phyloP scores from a whole-genome alignment of 2,113 vertebrate species.

The Menidia beryllina region DNA sequence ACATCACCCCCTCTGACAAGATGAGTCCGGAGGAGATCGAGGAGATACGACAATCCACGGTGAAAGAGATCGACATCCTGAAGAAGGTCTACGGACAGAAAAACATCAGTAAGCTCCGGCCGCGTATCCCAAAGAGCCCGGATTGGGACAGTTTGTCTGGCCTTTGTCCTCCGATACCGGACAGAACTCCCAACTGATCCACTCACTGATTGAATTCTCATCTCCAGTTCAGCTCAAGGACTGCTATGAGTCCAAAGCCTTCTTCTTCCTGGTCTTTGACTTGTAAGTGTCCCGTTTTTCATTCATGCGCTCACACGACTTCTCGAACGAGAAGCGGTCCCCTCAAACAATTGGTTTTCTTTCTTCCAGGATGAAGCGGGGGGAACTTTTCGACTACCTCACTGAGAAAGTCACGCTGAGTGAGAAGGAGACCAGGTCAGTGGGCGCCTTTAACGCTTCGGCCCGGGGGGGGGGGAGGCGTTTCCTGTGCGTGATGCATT shows the following conservation, averaged over 20 bases:
- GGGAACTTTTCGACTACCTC: slow-evolving; percentile 98
- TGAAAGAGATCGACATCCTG: slow-evolving; percentile 95
- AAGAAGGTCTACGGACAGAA: slow-evolving; percentile 90
- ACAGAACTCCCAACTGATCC: neutral
- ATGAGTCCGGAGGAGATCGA: slow-evolving; percentile 85
- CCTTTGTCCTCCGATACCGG: neutral
- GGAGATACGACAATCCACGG: slow-evolving; percentile 89
- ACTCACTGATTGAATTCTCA: slow-evolving; percentile 15
- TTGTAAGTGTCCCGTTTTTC: slow-evolving; percentile 86
- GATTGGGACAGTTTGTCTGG: neutral
- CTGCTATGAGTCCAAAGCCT: slow-evolving; percentile 92
- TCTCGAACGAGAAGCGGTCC: neutral
- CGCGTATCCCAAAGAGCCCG: neutral
- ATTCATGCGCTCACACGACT: accelerated
- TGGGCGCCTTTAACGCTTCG: neutral
- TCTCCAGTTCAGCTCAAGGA: slow-evolving; percentile 95
- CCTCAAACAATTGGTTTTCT: neutral
- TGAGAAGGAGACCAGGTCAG: slow-evolving; percentile 96
- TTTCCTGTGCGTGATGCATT: too few species aligned
- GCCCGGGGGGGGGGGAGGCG: too few species aligned
- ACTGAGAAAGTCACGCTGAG: slow-evolving; percentile 96
- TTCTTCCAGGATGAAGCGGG: slow-evolving; percentile 91
- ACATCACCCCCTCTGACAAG: slow-evolving; percentile 92
- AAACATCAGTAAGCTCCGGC: slow-evolving; percentile 90
- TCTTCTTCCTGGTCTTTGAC: slow-evolving; percentile 98